phyloP scores from a whole-genome alignment of 2,113 vertebrate genomes.

The Melanostigma gelatinosum region DNA sequence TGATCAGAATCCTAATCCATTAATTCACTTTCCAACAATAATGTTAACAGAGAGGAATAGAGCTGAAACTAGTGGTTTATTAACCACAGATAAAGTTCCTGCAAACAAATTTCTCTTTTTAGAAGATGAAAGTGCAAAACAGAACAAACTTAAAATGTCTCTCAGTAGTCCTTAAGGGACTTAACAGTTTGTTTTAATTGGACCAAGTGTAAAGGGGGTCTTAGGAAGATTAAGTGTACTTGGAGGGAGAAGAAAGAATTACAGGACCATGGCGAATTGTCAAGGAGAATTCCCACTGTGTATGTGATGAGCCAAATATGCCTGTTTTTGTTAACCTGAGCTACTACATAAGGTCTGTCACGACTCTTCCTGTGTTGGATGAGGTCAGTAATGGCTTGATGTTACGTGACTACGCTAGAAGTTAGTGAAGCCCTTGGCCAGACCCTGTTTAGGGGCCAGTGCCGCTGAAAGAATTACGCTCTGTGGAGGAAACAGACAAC shows the following conservation, averaged over 20 bases:
- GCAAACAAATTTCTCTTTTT: no score
- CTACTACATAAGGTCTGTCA: constrained; percentile 3
- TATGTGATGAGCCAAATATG: constrained; percentile 12
- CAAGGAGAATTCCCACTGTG: neutral
- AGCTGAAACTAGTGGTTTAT: no score
- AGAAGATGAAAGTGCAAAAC: neutral
- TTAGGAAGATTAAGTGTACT: neutral
- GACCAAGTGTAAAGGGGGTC: neutral
- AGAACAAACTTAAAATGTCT: neutral
- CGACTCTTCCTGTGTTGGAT: constrained; percentile 1
- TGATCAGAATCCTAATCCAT: no score
- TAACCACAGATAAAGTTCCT: no score
- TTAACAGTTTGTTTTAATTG: neutral
- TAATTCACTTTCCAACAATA: no score
- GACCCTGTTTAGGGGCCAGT: constrained; percentile 40
- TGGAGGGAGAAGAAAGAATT: neutral
- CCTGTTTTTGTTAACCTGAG: constrained; percentile 1
- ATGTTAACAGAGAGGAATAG: no score
- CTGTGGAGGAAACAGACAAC: constrained; percentile 74
- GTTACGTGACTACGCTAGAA: constrained; percentile 40
- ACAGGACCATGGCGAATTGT: constrained; percentile 52
- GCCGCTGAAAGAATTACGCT: constrained; percentile 68
- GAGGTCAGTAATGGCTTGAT: constrained; percentile 26
- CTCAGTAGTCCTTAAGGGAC: neutral
- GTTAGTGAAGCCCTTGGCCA: constrained; percentile 25